Evolutionary conservation across 2,888 invertebrate genomes (phyloP).

Genomic region (Resseliella maxima): DNA sequence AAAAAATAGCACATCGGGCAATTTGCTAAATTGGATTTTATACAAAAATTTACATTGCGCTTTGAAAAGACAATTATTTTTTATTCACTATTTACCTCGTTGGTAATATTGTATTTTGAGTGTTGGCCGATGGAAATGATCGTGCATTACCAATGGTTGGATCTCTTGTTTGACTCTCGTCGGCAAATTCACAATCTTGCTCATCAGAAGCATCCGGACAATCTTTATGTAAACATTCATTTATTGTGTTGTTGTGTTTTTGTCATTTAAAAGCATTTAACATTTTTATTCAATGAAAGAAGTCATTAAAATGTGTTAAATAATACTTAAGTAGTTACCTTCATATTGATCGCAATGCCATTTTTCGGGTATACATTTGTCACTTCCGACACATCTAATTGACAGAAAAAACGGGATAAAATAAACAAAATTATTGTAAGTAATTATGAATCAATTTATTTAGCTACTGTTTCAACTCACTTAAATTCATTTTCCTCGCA

Average conservation of each 20-base stretch:
- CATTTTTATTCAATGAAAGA: neutral
- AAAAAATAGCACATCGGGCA: constrained; percentile 60
- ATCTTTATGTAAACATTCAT: constrained; percentile 65
- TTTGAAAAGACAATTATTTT: neutral
- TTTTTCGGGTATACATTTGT: constrained; percentile 71
- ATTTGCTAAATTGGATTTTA: constrained; percentile 59
- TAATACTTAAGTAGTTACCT: neutral
- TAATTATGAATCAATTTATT: neutral
- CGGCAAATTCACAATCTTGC: constrained; percentile 67
- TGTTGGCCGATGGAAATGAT: constrained; percentile 65
- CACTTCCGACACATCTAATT: constrained; percentile 66
- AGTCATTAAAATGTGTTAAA: neutral
- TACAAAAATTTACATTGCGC: neutral
- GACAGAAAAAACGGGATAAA: constrained; percentile 12
- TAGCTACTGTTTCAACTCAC: constrained; percentile 58
- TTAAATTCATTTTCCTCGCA: constrained; percentile 68
- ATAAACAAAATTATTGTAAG: neutral
- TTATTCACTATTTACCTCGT: constrained; percentile 15
- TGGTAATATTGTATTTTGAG: constrained; percentile 64
- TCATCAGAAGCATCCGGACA: constrained; percentile 76
- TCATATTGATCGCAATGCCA: constrained; percentile 73
- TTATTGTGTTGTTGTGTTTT: neutral
- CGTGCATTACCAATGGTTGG: constrained; percentile 62
- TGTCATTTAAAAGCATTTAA: neutral
- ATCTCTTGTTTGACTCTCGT: constrained; percentile 62